Conservation (phyloP, 2,888 invertebrate genomes). For the Latheticus oryzae region DNA sequence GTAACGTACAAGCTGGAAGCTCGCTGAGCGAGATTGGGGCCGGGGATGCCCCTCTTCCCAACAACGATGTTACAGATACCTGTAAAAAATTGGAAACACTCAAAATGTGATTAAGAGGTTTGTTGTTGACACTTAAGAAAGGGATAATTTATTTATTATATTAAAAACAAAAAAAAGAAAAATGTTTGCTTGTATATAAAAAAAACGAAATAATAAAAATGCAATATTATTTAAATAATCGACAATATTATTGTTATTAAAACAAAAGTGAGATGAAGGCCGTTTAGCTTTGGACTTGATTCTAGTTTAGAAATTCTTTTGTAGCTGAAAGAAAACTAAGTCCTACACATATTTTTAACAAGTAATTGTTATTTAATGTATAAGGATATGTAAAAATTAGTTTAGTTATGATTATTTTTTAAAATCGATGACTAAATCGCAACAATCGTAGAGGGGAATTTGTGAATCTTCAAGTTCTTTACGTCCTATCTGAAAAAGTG, state of each 20-base stretch:
- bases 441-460: constrained; percentile 30
- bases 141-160: constrained; percentile 38
- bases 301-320: constrained; percentile 40
- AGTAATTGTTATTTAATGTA: constrained; percentile 58
- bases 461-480: constrained; percentile 15
- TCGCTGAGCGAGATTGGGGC: constrained; percentile 61
- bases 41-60: constrained; percentile 62
- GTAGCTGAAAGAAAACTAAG: constrained; percentile 44
- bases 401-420: constrained; percentile 35
- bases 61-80: constrained; percentile 52
- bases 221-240: constrained; percentile 53
- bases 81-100: constrained; percentile 62
- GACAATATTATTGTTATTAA: constrained; percentile 51
- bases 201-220: constrained; percentile 40
- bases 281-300: constrained; percentile 29
- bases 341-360: constrained; percentile 43
- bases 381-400: constrained; percentile 48
- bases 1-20: constrained; percentile 23
- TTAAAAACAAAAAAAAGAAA: constrained; percentile 14
- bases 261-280: constrained; percentile 43
- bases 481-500: constrained; percentile 10
- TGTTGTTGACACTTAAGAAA: constrained; percentile 38
- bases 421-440: constrained; percentile 35
- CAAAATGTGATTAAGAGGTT: constrained; percentile 57
- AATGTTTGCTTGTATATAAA: constrained; percentile 39